Base-by-base conservation (phyloP, 1,140 invertebrate species). In the Scaptodrosophila lebanonensis region DNA sequence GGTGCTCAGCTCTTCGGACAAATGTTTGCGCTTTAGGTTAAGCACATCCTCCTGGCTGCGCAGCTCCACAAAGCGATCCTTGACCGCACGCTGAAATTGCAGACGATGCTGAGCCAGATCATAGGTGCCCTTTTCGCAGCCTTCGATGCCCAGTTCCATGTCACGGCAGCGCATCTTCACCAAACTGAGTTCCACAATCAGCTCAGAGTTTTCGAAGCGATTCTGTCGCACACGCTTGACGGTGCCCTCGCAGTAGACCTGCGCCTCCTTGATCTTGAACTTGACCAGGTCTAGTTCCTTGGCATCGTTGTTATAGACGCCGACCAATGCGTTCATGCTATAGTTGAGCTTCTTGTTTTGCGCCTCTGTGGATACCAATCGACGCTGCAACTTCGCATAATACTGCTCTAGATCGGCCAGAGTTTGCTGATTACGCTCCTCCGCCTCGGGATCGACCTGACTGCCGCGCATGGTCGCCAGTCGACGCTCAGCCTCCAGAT, bases 141-240 rank as follows among this genome's bases (percentile, higher is more conserved):
- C 90, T 0, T 85, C 79, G 36, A 90, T 88, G 2, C 88, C 85
- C 38, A 88, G 88, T 56, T 91, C 88, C 3, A 90, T 84, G 61
- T 91, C 89, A 22, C 87, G 86, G 0, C 91, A 87, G 45, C 87
- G 87, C 27, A 93, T 87, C 56, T 89, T 87, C 8, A 92, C 59
- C 36, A 92, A 84, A 73, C 90, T 92, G 30, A 91, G 87, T 35
- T 91, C 89, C 1, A 92, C 90, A 60, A 91, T 90, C 36, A 87
- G 88, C 48, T 90, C 89, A 25, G 92, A 90, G 9, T 88, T 89
- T 1, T 68, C 70, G 4, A 70, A 73, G 29, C 88, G 89, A 9
- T 77, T 83, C 13, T 61, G 42, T 58, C 87, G 88, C 0, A 91
- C 17, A 47, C 89, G 87, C 64, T 91, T 92, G 25, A 90, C 86